Evolutionary conservation across 2,113 vertebrate genomes (phyloP), one percentile per base, ranked within the genome.

Genomic region (Cavia porcellus): DNA sequence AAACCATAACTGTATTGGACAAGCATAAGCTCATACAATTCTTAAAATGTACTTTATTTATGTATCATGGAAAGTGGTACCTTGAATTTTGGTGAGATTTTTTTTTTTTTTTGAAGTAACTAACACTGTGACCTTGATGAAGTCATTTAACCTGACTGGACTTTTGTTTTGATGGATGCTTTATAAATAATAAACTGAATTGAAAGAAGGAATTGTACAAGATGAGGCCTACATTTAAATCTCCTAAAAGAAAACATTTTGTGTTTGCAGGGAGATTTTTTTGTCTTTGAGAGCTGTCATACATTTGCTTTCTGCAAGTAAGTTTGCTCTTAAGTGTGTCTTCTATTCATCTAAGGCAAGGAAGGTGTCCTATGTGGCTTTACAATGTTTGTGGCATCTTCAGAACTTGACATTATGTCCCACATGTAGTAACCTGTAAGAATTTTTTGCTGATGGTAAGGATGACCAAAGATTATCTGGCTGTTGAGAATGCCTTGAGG

Each of bases 11-110:
- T 59, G 15, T 25, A 52, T 79, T 68, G 57, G 14, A 89, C 66
- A 50, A 91, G 57, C 61, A 57, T 57, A n/a, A 74, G 84, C 55
- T 88, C 55, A 20, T 35, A 25, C 8, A 50, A 35, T 22, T 17
- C 68, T 89, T 95, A 57, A 74, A 35, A 32, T 22, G 22, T 25
- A 62, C 50, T 96, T 87, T 93, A 14, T 72, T 79, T 84, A 62
- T 30, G 20, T 64, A 57, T 91, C 52, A 57, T 52, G n/a, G 74
- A 59, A 90, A 94, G 87, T 17, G 62, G 47, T 45, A 84, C 28
- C 72, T 45, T 80, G 81, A 28, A 50, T 95, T 92, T 50, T 15
- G 32, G 7, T n/a, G 47, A 57, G 17, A 5, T 55, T 15, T 55
- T 2, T 55, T 55, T 55, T 52, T 52, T 55, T 55, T 55, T 15